Percentiles rank a stretch among this genome's conserved stretches.
Conservation (phyloP, 2,797 vertebrate species). For the Premnoplex brunnescens region DNA sequence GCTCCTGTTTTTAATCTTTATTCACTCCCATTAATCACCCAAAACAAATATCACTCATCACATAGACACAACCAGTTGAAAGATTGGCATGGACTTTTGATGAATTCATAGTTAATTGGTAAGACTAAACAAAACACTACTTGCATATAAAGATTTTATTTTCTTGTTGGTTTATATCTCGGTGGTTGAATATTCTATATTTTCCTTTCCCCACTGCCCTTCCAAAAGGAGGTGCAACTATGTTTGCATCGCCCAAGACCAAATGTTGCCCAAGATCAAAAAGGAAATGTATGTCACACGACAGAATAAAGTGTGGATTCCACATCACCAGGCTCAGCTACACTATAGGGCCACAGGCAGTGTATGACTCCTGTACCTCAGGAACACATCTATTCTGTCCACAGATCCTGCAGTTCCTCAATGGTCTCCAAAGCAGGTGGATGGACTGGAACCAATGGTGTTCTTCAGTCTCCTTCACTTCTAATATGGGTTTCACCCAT, state of each 20-base stretch:
- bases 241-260: background rate
- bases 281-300: background rate
- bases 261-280: background rate
- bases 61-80: background rate
- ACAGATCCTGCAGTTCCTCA: background rate
- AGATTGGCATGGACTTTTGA: background rate
- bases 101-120: background rate
- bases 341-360: background rate
- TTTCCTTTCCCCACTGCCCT: rapidly evolving
- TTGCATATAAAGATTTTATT: background rate
- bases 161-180: background rate
- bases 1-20: background rate
- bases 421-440: background rate
- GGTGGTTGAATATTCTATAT: background rate
- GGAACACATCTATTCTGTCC: background rate
- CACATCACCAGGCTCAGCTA: background rate
- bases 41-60: background rate
- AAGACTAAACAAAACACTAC: background rate
- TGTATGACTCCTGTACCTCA: background rate
- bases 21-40: background rate
- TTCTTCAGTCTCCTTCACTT: background rate
- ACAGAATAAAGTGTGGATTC: background rate
- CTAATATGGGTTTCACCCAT: background rate
- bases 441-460: background rate
- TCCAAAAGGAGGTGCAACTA: background rate